These are phyloP conservation scores for Microplitis manilae DNA, from an alignment of 2,888 invertebrate species.

Conservation along the genomic window DNA sequence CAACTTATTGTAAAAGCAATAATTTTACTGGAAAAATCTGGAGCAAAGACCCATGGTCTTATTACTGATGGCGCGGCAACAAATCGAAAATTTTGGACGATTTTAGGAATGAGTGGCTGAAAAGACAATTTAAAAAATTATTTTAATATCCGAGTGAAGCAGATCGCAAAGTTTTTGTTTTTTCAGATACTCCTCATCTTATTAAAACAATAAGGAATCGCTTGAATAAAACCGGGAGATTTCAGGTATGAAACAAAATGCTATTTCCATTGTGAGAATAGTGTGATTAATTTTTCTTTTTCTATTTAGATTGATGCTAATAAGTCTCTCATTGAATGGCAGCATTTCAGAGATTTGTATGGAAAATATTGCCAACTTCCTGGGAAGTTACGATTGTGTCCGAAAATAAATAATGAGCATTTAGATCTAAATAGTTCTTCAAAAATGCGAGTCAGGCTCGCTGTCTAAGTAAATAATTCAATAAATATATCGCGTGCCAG, in stretches of 20 bases:
- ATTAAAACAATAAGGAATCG: constrained; percentile 52
- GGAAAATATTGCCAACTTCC: constrained; percentile 37
- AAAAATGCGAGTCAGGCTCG: constrained; percentile 47
- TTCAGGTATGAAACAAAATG: constrained; percentile 12
- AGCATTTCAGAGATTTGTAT: constrained; percentile 16
- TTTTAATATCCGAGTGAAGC: constrained; percentile 45
- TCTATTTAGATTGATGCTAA: neutral
- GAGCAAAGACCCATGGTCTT: constrained; percentile 47
- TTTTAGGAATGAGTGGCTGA: constrained; percentile 43
- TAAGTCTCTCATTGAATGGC: constrained; percentile 1
- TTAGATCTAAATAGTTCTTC: constrained; percentile 30
- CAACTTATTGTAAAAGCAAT: constrained; percentile 46
- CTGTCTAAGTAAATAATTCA: constrained; percentile 40
- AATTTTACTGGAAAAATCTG: constrained; percentile 45
- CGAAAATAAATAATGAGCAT: constrained; percentile 37
- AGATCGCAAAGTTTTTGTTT: constrained; percentile 39
- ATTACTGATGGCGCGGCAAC: constrained; percentile 48
- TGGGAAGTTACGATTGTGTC: constrained; percentile 38
- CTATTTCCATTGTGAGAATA: neutral
- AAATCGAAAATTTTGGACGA: constrained; percentile 48
- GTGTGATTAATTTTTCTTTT: neutral
- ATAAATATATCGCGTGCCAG: no score
- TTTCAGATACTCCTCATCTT: no score
- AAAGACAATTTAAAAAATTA: constrained; percentile 37
- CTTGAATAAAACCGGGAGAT: constrained; percentile 32